phyloP scores from a whole-genome alignment of 2,797 vertebrate genomes.

The Helostoma temminkii region DNA sequence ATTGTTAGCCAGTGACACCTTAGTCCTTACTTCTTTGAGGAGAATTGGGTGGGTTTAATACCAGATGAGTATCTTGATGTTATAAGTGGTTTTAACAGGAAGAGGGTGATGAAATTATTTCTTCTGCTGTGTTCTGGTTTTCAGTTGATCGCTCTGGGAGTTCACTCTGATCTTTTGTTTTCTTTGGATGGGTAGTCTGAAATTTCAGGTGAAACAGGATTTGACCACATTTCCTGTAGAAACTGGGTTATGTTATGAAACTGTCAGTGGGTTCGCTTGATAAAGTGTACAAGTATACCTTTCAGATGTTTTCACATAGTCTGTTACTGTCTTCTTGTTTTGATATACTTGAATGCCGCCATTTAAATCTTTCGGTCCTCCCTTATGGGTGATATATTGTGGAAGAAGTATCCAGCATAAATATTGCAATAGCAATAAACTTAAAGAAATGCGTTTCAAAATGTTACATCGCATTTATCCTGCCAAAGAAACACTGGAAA shows the following conservation, averaged over 20 bases:
- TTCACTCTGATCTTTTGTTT: constrained; percentile 60
- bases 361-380: no score
- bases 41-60: constrained; percentile 26
- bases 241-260: constrained; percentile 64
- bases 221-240: constrained; percentile 56
- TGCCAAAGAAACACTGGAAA: no score
- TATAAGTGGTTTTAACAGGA: constrained; percentile 33
- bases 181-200: constrained; percentile 65
- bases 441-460: no score
- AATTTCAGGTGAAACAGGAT: constrained; percentile 48
- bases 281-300: constrained; percentile 54
- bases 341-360: constrained; percentile 35
- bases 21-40: constrained; percentile 31
- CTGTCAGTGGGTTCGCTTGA: constrained; percentile 68
- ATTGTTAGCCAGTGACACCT: constrained; percentile 3
- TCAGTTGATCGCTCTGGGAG: constrained; percentile 50
- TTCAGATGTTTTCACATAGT: constrained; percentile 50
- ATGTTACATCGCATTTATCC: no score
- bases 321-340: constrained; percentile 44
- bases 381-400: no score
- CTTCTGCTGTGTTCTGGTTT: constrained; percentile 22
- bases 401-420: no score
- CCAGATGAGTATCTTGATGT: constrained; percentile 24
- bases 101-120: constrained; percentile 10
- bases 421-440: no score